Percentiles rank a stretch among this genome's conserved stretches.
phyloP scores from a whole-genome alignment of 2,888 invertebrate species.

The Andrena trimmerana region DNA sequence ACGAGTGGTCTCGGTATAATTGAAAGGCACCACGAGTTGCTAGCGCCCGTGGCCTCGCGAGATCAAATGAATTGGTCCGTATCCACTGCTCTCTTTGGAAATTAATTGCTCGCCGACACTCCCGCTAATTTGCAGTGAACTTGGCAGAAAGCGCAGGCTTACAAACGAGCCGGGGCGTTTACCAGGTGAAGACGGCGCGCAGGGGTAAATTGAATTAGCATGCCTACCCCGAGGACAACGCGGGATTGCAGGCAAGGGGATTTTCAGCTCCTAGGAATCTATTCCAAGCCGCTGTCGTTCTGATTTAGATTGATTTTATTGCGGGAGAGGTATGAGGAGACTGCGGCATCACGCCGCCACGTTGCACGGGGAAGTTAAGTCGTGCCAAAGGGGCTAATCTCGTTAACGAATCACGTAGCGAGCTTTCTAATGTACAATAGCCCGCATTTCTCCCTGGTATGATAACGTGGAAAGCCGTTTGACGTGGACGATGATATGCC shows the following conservation, averaged over 20 bases:
- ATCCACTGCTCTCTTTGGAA: conserved; percentile 13
- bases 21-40: conserved; percentile 2
- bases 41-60: not conserved
- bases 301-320: conserved; percentile 60
- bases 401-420: conserved; percentile 67
- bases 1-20: not conserved
- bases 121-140: conserved; percentile 23
- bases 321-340: conserved; percentile 7
- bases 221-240: conserved; percentile 21
- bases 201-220: conserved; percentile 30
- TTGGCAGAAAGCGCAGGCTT: conserved; percentile 20
- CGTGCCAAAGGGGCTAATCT: conserved; percentile 39
- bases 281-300: conserved; percentile 3
- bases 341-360: conserved; percentile 10
- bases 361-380: conserved; percentile 39
- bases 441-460: conserved; percentile 24
- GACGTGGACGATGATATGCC: not conserved
- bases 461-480: conserved; percentile 12
- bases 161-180: conserved; percentile 12
- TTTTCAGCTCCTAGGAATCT: conserved; percentile 19
- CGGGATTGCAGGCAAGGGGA: not conserved
- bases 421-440: conserved; percentile 53
- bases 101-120: conserved; percentile 41
- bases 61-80: conserved; percentile 15
- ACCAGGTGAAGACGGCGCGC: not conserved